Conservation (phyloP, 2,888 invertebrate genomes). For the Stenichneumon culpator region DNA sequence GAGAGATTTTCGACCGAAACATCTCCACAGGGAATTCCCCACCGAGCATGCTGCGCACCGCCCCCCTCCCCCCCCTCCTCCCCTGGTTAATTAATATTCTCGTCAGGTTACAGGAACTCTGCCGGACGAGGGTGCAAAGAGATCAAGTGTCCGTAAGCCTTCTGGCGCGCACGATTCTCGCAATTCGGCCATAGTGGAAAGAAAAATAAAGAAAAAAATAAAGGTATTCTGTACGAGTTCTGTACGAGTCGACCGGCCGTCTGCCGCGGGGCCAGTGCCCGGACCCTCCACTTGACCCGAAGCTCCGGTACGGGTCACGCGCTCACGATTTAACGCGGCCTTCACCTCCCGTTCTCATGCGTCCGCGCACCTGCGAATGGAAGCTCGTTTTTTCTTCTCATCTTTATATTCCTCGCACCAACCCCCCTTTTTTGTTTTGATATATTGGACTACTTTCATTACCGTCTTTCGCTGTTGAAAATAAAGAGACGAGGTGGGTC, state of each 20-base stretch:
- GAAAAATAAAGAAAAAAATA: slow-evolving; percentile 32
- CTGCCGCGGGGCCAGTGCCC: slow-evolving; percentile 24
- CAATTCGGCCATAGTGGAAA: neutral
- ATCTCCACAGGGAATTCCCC: slow-evolving; percentile 30
- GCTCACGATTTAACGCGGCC: slow-evolving; percentile 49
- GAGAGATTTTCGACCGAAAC: slow-evolving; percentile 2
- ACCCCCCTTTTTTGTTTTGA: slow-evolving; percentile 3
- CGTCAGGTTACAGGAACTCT: slow-evolving; percentile 13
- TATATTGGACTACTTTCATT: slow-evolving; percentile 36
- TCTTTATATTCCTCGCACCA: too few relatives aligned
- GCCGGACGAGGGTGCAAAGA: slow-evolving; percentile 46
- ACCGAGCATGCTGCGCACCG: neutral
- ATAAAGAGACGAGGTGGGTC: slow-evolving; percentile 9
- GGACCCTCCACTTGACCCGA: slow-evolving; percentile 55
- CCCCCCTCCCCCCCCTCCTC: neutral
- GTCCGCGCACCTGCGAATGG: neutral
- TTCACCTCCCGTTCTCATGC: slow-evolving; percentile 22
- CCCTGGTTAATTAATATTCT: slow-evolving; percentile 60
- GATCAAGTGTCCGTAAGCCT: slow-evolving; percentile 46
- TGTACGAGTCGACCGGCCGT: slow-evolving; percentile 32
- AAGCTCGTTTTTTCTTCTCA: slow-evolving; percentile 20
- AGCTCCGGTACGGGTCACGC: slow-evolving; percentile 38
- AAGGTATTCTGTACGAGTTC: slow-evolving; percentile 39
- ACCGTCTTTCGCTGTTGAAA: neutral
- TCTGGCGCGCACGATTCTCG: slow-evolving; percentile 20